These are phyloP conservation scores for Danio aesculapii DNA, from an alignment of 2,797 vertebrate genomes.

Conservation along the genomic window DNA sequence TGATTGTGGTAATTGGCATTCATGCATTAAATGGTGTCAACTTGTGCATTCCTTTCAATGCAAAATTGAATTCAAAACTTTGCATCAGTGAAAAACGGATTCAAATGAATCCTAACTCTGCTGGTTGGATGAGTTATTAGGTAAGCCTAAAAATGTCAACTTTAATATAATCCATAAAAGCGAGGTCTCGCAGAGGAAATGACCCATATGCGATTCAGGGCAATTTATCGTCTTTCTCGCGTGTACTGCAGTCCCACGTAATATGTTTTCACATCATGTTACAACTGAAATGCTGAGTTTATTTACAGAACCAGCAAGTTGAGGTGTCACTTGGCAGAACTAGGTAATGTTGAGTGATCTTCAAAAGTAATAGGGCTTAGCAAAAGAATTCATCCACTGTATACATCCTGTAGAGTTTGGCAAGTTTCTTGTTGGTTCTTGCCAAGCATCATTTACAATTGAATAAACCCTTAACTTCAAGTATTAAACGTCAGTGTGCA, in stretches of 20 bases:
- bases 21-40: not conserved
- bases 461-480: not conserved
- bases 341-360: slow-evolving; percentile 44
- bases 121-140: slow-evolving; percentile 43
- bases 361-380: slow-evolving; percentile 31
- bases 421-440: slow-evolving; percentile 6
- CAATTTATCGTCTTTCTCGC: slow-evolving; percentile 50
- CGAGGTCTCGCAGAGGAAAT: slow-evolving; percentile 67
- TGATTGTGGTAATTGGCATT: not conserved
- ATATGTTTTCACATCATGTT: slow-evolving; percentile 49
- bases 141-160: slow-evolving; percentile 37
- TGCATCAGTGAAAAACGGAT: not conserved
- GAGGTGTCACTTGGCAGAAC: slow-evolving; percentile 38
- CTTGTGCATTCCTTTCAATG: not conserved
- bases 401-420: slow-evolving; percentile 8
- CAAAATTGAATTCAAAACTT: not conserved
- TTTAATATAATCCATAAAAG: slow-evolving; percentile 69
- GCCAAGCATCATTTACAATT: not conserved
- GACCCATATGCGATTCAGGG: slow-evolving; percentile 63
- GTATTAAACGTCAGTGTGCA: not conserved
- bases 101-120: not conserved
- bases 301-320: slow-evolving; percentile 46
- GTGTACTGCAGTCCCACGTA: slow-evolving; percentile 39
- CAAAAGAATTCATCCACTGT: slow-evolving; percentile 13
- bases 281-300: slow-evolving; percentile 38